Conservation (phyloP, 2,797 vertebrate genomes). For the Otus scops region DNA sequence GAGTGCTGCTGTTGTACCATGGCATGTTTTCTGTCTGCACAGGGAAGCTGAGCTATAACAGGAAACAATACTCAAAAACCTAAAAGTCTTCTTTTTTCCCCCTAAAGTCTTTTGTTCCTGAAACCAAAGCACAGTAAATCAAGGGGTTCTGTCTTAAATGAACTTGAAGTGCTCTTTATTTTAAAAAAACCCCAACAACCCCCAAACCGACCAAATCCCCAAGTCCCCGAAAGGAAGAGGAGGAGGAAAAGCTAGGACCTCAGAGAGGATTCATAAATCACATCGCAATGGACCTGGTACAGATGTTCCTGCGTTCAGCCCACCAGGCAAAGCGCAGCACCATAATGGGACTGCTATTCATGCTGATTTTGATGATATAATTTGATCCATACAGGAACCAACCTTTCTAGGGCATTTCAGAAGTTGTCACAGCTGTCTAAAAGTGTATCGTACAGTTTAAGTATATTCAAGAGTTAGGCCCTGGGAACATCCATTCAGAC, state of each 20-base stretch:
- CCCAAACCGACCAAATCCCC: background rate
- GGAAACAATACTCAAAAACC: conserved; percentile 66
- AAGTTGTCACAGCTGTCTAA: background rate
- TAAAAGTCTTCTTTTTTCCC: conserved; percentile 50
- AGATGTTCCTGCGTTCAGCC: conserved; percentile 70
- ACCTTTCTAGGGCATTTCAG: background rate
- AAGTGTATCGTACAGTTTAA: background rate
- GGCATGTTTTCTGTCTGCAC: background rate
- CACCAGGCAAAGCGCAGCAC: background rate
- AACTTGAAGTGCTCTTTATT: conserved; percentile 52
- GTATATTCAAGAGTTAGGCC: background rate
- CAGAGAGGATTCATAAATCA: conserved; percentile 74
- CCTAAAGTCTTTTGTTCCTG: conserved; percentile 63
- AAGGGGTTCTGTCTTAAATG: conserved; percentile 68
- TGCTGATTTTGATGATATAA: background rate
- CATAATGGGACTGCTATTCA: background rate
- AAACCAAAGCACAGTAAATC: conserved; percentile 71
- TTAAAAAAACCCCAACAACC: background rate
- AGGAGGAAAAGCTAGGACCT: conserved; percentile 45
- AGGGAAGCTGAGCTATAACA: background rate
- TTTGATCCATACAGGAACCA: background rate
- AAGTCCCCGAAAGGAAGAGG: conserved; percentile 65
- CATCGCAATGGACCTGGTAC: conserved; percentile 38
- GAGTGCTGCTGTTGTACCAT: background rate
- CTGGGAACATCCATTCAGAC: background rate